Conservation (phyloP, 2,113 vertebrate genomes). For the Pogonocichla stellata region DNA sequence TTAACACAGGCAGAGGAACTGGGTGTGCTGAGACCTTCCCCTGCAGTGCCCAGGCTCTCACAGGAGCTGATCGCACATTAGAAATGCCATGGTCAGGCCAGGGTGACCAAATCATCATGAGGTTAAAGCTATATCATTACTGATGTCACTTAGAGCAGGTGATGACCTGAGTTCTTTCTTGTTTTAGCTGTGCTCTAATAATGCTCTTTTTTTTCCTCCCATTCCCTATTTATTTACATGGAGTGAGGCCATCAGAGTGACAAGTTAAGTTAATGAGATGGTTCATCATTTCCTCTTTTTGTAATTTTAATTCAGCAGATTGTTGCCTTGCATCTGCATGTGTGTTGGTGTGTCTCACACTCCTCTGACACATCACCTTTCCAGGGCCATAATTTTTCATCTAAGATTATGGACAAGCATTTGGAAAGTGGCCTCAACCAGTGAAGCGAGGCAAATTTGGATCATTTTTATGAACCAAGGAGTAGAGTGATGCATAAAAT, state of each 20-base stretch:
- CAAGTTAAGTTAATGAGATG: conserved; percentile 11
- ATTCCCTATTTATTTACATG: conserved; percentile 31
- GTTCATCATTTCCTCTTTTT: conserved; percentile 49
- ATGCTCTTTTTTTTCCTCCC: background rate
- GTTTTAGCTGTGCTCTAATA: background rate
- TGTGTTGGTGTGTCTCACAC: background rate
- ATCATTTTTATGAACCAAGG: conserved; percentile 68
- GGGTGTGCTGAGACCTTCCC: background rate
- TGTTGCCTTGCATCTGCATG: conserved; percentile 18
- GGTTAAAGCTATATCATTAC: background rate
- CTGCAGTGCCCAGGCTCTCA: background rate
- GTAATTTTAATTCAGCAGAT: conserved; percentile 55
- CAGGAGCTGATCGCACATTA: background rate
- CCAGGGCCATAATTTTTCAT: conserved; percentile 60
- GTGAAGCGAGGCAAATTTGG: background rate
- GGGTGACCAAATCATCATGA: background rate
- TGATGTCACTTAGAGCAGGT: fast-evolving
- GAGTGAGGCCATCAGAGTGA: conserved; percentile 18
- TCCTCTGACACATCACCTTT: conserved; percentile 60
- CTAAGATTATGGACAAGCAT: conserved; percentile 39
- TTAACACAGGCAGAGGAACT: background rate
- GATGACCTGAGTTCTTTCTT: background rate
- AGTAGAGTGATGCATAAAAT: conserved; percentile 56
- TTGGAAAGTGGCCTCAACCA: conserved; percentile 52
- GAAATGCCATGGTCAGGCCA: background rate